These are phyloP conservation scores for Heptranchias perlo DNA, from an alignment of 2,113 vertebrate species.

Conservation along the genomic window DNA sequence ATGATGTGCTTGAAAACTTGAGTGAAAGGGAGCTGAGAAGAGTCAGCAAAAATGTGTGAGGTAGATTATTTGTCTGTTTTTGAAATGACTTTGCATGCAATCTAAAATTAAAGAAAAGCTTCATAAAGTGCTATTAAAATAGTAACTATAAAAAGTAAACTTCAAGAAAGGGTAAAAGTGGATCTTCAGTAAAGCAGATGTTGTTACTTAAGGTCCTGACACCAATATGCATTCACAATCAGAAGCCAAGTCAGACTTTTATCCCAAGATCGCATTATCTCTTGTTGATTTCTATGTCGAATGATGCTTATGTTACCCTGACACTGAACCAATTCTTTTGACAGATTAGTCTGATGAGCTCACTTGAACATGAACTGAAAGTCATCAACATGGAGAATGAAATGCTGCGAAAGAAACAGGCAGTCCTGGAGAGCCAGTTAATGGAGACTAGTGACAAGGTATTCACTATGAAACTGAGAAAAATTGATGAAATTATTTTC, in stretches of 20 bases:
- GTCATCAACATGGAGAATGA: conserved; percentile 73
- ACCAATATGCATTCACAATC: background rate
- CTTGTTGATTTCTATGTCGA: background rate
- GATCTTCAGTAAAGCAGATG: background rate
- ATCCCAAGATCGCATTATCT: background rate
- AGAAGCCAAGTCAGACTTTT: background rate
- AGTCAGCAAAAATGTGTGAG: background rate
- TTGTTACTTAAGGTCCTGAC: background rate
- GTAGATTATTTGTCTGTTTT: background rate
- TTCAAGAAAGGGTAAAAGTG: background rate
- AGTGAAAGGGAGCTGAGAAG: background rate
- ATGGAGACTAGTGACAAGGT: conserved; percentile 60
- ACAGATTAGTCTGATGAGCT: conserved; percentile 67
- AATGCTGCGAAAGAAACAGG: conserved; percentile 66
- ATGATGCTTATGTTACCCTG: background rate
- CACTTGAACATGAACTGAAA: conserved; percentile 63
- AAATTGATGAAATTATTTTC: background rate
- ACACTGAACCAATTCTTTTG: conserved; percentile 35
- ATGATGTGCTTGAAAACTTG: background rate
- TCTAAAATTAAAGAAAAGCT: background rate
- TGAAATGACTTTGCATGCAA: background rate
- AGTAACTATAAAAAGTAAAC: background rate
- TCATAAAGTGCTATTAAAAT: background rate
- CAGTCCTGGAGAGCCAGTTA: conserved; percentile 72
- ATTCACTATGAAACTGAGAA: conserved; percentile 28